phyloP scores from a whole-genome alignment of 1,140 invertebrate species.

The Melitaea cinxia region DNA sequence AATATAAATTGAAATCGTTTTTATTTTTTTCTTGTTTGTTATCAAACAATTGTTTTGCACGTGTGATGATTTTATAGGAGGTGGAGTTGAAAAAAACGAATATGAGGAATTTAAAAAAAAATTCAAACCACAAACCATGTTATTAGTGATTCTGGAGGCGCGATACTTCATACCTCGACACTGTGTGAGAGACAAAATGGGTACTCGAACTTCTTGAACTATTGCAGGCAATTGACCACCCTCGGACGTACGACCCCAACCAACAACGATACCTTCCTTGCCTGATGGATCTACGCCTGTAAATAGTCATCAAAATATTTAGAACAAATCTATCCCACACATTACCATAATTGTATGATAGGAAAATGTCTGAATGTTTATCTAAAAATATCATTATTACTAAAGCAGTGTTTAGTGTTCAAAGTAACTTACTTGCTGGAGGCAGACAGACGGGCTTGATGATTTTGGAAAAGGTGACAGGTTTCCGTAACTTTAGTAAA shows the following conservation, averaged over 20 bases:
- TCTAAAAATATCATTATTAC: too few relatives aligned
- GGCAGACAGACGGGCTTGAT: slow-evolving; percentile 92
- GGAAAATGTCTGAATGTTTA: too few relatives aligned
- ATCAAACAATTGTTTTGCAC: too few relatives aligned
- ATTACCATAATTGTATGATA: too few relatives aligned
- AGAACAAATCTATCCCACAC: too few relatives aligned
- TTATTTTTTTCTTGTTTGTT: too few relatives aligned
- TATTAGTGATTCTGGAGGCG: slow-evolving; percentile 89
- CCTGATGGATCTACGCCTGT: slow-evolving; percentile 87
- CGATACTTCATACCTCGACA: slow-evolving; percentile 92
- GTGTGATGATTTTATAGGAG: too few relatives aligned
- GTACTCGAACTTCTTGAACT: slow-evolving; percentile 92
- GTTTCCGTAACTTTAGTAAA: slow-evolving; percentile 88
- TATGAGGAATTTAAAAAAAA: too few relatives aligned
- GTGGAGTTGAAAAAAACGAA: too few relatives aligned
- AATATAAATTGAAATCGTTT: too few relatives aligned
- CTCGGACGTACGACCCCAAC: slow-evolving; percentile 92
- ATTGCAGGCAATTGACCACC: slow-evolving; percentile 90
- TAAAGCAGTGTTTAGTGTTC: too few relatives aligned
- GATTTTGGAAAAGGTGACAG: slow-evolving; percentile 89
- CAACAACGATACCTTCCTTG: slow-evolving; percentile 88
- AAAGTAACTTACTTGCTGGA: slow-evolving; percentile 82
- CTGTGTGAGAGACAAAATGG: slow-evolving; percentile 89
- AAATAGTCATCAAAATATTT: slow-evolving; percentile 1
- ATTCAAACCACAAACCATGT: slow-evolving; percentile 83